phyloP scores from a whole-genome alignment of 2,888 invertebrate species.

The Tiphia femorata region DNA sequence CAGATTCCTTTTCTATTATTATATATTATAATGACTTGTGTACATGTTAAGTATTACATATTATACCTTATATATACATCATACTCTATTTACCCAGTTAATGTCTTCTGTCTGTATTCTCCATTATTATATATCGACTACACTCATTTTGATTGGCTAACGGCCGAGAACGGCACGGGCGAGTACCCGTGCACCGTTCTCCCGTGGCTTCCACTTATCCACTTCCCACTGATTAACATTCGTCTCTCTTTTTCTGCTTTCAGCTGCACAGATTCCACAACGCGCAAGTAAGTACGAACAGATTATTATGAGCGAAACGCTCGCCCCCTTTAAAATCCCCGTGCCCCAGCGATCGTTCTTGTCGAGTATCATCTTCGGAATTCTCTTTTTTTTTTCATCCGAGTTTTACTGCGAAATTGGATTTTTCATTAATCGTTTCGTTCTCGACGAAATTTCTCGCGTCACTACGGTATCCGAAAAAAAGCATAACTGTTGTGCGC shows the following conservation, averaged over 20 bases:
- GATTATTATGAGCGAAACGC: slow-evolving; percentile 26
- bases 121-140: not conserved
- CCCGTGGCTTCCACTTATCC: too few species aligned
- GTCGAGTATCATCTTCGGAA: too few species aligned
- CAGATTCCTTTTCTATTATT: slow-evolving; percentile 51
- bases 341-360: too few species aligned
- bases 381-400: too few species aligned
- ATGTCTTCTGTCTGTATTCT: slow-evolving; percentile 60
- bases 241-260: slow-evolving; percentile 72
- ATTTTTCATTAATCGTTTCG: too few species aligned
- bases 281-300: slow-evolving; percentile 84
- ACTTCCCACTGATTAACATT: slow-evolving; percentile 52
- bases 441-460: too few species aligned
- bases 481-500: too few species aligned
- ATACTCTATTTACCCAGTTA: slow-evolving; percentile 41
- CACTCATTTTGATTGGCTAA: too few species aligned
- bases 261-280: slow-evolving; percentile 91
- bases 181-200: too few species aligned
- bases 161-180: too few species aligned
- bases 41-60: slow-evolving; percentile 63
- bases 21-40: slow-evolving; percentile 64
- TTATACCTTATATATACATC: slow-evolving; percentile 19
- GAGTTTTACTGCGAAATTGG: too few species aligned
- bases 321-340: slow-evolving; percentile 7
- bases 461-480: too few species aligned